Evolutionary conservation across 1,140 invertebrate genomes (phyloP), one percentile per base, ranked within the genome.

Genomic region (Drosophila murphyi): DNA sequence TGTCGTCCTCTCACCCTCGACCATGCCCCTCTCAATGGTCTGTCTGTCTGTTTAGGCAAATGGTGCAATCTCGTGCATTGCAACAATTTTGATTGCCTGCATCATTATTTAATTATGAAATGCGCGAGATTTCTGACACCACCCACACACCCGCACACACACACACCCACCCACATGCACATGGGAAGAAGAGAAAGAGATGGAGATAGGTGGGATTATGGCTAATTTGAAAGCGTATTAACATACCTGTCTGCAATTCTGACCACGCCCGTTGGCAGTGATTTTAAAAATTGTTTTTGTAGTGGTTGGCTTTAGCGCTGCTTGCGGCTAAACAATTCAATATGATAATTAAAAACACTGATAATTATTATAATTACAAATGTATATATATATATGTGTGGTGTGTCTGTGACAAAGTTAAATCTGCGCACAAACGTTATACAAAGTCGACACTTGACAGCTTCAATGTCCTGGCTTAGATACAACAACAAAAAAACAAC

Each of bases 261-360:
- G 12, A 37, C 32, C 37, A 72, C 54, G 52, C 51, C 61, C 45
- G 47, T 54, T 34, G 35, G 45, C 10, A 20, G 6, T 52, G 37
- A 3, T 8, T 50, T 59, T 43, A 28, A 41, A 6, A 7, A 20
- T n/a, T 29, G 51, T 8, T 37, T 1, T 28, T 55, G 67, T 2
- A 20, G 20, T 20, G 20, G 20, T 20, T 55, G 41, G 1, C 6
- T 7, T 43, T 59, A 10, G n/a, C 39, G 55, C 55, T 47, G 41
- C 31, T 43, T 39, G 31, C 4, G 6, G 29, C 65, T 55, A 32
- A 45, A 45, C 59, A 76, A 63, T 85, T 77, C 34, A 77, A 86
- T 67, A 64, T 71, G 54, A 85, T 4, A 43, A 43, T 43, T 43
- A 43, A 43, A 43, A 63, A 75, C 32, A 39, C 50, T 56, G 71